Evolutionary conservation across 2,797 vertebrate species (phyloP), one percentile per base, ranked within the genome.

Genomic region (Catharus ustulatus): DNA sequence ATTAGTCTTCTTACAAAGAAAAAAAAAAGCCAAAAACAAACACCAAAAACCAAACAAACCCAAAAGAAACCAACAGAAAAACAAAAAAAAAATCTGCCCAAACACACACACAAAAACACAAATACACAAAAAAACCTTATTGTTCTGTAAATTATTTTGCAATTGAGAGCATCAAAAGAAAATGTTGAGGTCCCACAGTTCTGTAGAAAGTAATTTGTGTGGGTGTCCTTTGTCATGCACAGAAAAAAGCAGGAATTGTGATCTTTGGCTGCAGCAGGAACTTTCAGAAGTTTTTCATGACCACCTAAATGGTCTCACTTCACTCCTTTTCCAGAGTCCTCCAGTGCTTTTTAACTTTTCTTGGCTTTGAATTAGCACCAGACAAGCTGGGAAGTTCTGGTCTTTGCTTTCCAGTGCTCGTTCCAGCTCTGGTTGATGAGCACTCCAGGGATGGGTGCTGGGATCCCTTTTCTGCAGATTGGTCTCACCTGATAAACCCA

Each of bases 101-200:
- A n/a, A 5, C 8, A 26, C 43, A 46, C 46, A 46, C 6, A 46
- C 22, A 46, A 23, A 46, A 46, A 14, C 46, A 23, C 19, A 15
- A 52, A 8, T 2, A 4, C 45, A 19, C 15, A 12, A 17, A 30
- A 62, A 17, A 0, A 0, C 3, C 6, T 11, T 36, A 13, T 4
- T 3, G 0, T 8, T 63, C 30, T 54, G 5, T 24, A 30, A 0
- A 0, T 64, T 68, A 45, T 72, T 86, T 89, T 57, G 26, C n/a
- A 90, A 83, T 11, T 3, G 64, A 81, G 4, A 75, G 2, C 45
- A 78, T 38, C 5, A 42, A 81, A 86, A 75, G 21, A 10, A 86
- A 63, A 49, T 1, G 11, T 0, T 86, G 62, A 67, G 3, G 18
- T 61, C 46, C 16, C 13, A 10, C 0, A 63, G 17, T 23, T 59